Conservation (phyloP, 2,888 invertebrate genomes). For the Pseudoips prasinana region DNA sequence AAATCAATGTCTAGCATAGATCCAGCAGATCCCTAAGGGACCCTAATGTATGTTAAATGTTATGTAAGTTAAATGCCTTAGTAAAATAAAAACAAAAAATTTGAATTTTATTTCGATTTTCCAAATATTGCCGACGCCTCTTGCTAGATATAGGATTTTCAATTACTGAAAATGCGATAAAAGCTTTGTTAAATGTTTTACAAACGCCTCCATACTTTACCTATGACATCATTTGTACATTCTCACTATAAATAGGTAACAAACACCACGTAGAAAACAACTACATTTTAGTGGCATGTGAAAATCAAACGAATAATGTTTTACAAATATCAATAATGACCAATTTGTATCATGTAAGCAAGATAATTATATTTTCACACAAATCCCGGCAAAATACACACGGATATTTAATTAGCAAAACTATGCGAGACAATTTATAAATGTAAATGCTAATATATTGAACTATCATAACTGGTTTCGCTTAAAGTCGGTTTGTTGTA, state of each 20-base stretch:
- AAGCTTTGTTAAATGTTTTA: no score
- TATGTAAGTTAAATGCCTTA: no score
- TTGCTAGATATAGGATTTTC: no score
- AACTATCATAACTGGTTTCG: slow-evolving; percentile 15
- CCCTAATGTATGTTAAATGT: no score
- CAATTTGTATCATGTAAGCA: slow-evolving; percentile 11
- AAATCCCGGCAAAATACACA: slow-evolving; percentile 2
- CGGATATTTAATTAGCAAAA: slow-evolving; percentile 15
- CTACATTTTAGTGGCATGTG: slow-evolving; percentile 11
- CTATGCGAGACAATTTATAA: slow-evolving; percentile 6
- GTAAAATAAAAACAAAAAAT: no score
- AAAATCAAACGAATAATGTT: slow-evolving; percentile 21
- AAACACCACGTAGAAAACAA: no score
- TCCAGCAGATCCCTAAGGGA: no score
- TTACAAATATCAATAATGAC: slow-evolving; percentile 12
- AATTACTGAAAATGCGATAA: neutral
- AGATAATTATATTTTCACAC: slow-evolving; percentile 11
- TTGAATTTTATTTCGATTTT: no score
- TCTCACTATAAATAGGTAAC: neutral
- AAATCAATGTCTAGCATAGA: no score
- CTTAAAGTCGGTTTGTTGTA: no score
- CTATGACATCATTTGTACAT: slow-evolving; percentile 5
- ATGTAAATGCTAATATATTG: slow-evolving; percentile 3
- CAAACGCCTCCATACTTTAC: slow-evolving; percentile 1
- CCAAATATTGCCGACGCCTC: no score